Percentiles rank a stretch among this genome's conserved stretches.
Evolutionary conservation across 2,113 vertebrate species (phyloP).

Genomic region (Mesocricetus auratus): DNA sequence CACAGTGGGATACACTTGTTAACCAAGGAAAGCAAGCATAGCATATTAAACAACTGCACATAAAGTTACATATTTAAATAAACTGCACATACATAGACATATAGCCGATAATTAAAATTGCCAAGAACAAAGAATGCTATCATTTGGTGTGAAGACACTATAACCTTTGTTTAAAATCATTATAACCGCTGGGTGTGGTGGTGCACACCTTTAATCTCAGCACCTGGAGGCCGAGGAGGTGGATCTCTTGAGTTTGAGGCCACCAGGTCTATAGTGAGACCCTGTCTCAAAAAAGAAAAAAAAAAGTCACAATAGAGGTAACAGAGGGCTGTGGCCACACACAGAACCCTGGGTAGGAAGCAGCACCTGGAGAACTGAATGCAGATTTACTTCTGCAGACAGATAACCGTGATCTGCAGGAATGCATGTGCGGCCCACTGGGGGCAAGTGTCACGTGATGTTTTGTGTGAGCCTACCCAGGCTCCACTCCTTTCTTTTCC

Average conservation of each 20-base stretch:
- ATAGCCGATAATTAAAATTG: not conserved
- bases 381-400: not conserved
- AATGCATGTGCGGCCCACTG: not conserved
- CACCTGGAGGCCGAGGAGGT: not conserved
- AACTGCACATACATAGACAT: not conserved
- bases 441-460: not conserved
- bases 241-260: not conserved
- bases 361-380: not conserved
- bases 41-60: conserved; percentile 17
- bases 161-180: not conserved
- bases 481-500: not conserved
- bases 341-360: not conserved
- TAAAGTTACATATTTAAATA: conserved; percentile 7
- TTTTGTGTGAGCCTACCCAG: rapidly evolving
- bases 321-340: not conserved
- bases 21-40: conserved; percentile 42
- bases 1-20: not conserved
- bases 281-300: not conserved
- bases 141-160: not conserved
- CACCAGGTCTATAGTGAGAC: not conserved
- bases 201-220: not conserved
- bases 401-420: not conserved
- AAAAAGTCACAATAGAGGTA: not conserved
- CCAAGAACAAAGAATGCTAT: not conserved
- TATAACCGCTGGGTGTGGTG: too few relatives aligned